Evolutionary conservation across 2,113 vertebrate genomes (phyloP), one percentile per base, ranked within the genome.

Genomic region (Mohoua ochrocephala): DNA sequence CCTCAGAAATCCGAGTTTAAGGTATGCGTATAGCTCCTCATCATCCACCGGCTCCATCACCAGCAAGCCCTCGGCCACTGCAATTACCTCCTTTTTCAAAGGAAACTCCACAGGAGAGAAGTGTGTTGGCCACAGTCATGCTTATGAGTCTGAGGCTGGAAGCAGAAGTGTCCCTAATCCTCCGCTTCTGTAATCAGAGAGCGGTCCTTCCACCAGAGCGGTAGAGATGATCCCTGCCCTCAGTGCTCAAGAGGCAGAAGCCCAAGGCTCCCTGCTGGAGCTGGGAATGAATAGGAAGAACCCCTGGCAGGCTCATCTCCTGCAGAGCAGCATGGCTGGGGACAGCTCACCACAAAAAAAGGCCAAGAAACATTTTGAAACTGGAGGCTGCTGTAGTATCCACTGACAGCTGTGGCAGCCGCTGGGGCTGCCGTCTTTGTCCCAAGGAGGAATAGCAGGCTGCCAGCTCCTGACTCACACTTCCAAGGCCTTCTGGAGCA

Each of bases 31-130:
- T 4, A 87, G 64, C 31, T 68, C 28, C 45, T 80, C 68, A 52
- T 86, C 67, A 83, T 23, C 45, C 61, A 74, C 41, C 2, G 0
- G 53, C 42, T 86, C 68, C 35, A 31, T 41, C 54, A 63, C 20
- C 27, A 47, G 65, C 14, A 15, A 1, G 5, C 26, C 3, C 1
- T 20, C 0, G 0, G 75, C 41, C 3, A 10, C 11, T 68, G 45
- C 2, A 0, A 41, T 49, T 44, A 56, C 28, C 68, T 75, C 45
- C 8, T 59, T 84, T 73, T 63, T 59, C 44, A 69, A 65, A 93
- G 63, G 42, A 81, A 77, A 71, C 18, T 71, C 50, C 47, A 42
- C 35, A 50, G 59, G 37, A 92, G 42, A 68, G 50, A 52, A 27
- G 42, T 61, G 49, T 3, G 6, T 15, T 90, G 57, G 42, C 79